Evolutionary conservation across 2,888 invertebrate species (phyloP).

Genomic region (Drosophila lutescens): DNA sequence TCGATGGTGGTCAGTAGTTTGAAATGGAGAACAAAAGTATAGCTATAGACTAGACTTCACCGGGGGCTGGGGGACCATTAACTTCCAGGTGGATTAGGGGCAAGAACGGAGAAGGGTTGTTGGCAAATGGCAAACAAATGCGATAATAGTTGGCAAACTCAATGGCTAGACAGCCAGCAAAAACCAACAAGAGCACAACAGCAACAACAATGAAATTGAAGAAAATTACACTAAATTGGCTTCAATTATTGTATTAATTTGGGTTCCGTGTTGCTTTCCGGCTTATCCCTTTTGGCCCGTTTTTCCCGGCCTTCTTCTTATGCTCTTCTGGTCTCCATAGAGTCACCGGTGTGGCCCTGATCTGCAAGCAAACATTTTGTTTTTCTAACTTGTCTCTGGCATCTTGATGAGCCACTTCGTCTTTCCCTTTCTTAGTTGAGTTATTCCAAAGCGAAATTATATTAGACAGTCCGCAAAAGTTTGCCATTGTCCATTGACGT

Average conservation of each 20-base stretch:
- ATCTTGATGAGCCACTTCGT: constrained; percentile 69
- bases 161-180: constrained; percentile 65
- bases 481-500: constrained; percentile 47
- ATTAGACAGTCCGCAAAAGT: constrained; percentile 57
- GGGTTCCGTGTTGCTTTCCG: constrained; percentile 83
- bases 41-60: constrained; percentile 22
- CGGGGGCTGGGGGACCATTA: too few relatives aligned
- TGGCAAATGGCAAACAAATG: constrained; percentile 75
- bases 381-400: constrained; percentile 73
- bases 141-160: constrained; percentile 77
- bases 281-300: constrained; percentile 77
- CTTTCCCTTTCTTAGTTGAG: constrained; percentile 62
- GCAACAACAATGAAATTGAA: constrained; percentile 74
- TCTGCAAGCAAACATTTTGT: constrained; percentile 67
- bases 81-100: constrained; percentile 24
- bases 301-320: constrained; percentile 32
- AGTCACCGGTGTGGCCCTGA: constrained; percentile 27
- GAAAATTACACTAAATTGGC: constrained; percentile 84
- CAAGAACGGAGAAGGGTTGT: constrained; percentile 36
- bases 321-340: constrained; percentile 1
- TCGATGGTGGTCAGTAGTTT: neutral
- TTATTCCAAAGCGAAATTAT: constrained; percentile 76
- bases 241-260: constrained; percentile 85
- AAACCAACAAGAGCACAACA: constrained; percentile 54
- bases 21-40: constrained; percentile 34